Evolutionary conservation across 2,888 invertebrate genomes (phyloP), one percentile per base, ranked within the genome.

Genomic region (Zygaena filipendulae): DNA sequence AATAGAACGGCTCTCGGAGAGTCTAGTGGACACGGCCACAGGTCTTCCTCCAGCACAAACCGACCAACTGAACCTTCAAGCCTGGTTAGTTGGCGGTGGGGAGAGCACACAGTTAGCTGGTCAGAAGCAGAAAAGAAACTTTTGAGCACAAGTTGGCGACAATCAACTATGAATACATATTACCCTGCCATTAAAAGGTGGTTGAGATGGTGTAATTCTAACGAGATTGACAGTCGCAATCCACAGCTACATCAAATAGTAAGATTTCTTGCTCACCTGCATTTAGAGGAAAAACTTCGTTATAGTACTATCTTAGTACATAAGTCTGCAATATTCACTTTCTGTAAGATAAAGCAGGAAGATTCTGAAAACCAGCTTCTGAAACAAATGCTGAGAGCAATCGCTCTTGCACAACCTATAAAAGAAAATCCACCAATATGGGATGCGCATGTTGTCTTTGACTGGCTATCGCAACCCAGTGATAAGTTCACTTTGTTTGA

Each of bases 21-120:
- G 16, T 4, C 24, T 41, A 2, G 32, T 42, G 27, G 38, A 39
- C 12, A 11, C 18, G 5, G 33, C 38, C 8, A 42, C 42, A 6
- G 9, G 13, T 2, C 12, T 2, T 6, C 13, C 18, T 10, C 36
- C 36, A 3, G 30, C 35, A 13, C 31, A 33, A 12, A 24, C 32
- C 7, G 25, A 38, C 1, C 16, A 19, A 11, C 8, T 39, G 10
- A 9, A 16, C 6, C 30, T 40, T 2, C 21, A 30, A 11, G 34
- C 29, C 3, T 41, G 36, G 38, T 29, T 14, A 24, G 18, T 39
- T 41, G 36, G 38, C 35, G 40, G 42, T 40, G 40, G 42, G 25
- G 20, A 4, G 14, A 28, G 4, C 11, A 23, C 12, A 21, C 35
- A 20, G 13, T 21, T 2, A 2, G 26, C 8, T 35, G 40, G 38